Conservation (phyloP, 2,888 invertebrate genomes). For the Cinara cedri region DNA sequence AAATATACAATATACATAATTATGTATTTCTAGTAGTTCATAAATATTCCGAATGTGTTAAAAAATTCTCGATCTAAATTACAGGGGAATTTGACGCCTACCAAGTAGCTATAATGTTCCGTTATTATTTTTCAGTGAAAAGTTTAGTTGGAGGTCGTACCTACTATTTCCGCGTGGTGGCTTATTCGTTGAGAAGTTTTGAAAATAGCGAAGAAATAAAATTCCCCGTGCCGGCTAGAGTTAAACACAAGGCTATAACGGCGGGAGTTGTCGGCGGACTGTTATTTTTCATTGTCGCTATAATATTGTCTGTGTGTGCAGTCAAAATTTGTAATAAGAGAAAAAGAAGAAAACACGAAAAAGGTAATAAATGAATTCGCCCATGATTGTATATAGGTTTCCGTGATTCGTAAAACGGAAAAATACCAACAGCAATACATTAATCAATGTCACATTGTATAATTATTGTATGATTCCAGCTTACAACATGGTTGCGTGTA, state of each 20-base stretch:
- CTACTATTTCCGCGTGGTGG: conserved; percentile 89
- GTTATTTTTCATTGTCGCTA: conserved; percentile 95
- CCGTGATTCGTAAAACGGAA: no score
- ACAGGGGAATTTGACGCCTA: no score
- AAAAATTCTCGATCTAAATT: no score
- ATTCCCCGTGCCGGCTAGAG: conserved; percentile 86
- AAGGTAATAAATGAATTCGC: conserved; percentile 73
- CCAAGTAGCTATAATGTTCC: no score
- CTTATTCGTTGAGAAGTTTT: conserved; percentile 84
- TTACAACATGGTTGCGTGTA: conserved; percentile 98
- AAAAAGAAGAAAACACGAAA: conserved; percentile 95
- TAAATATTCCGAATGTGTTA: no score
- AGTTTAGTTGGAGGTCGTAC: conserved; percentile 89
- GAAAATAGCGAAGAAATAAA: conserved; percentile 87
- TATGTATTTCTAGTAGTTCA: no score
- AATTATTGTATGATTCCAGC: conserved; percentile 77
- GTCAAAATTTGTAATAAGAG: conserved; percentile 98
- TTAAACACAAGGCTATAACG: conserved; percentile 93
- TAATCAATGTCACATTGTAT: no score
- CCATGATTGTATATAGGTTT: not conserved
- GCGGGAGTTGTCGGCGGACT: conserved; percentile 96
- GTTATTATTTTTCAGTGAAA: conserved; percentile 72
- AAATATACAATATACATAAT: no score
- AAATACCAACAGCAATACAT: no score
- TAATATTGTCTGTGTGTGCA: conserved; percentile 94